Conservation (phyloP, 2,113 vertebrate species). For the Ranitomeya variabilis region DNA sequence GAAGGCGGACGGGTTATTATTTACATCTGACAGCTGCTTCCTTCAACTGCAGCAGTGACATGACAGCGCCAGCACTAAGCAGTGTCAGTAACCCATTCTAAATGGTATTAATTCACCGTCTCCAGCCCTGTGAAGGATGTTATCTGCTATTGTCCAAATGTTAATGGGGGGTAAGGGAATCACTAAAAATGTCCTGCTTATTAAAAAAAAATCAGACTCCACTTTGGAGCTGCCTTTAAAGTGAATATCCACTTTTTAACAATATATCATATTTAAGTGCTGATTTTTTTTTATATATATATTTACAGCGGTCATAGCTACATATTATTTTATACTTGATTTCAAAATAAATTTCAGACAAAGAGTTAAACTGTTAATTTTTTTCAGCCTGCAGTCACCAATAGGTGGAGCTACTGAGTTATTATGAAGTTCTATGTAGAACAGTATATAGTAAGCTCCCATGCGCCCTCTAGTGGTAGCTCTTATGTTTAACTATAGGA, state of each 20-base stretch:
- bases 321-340: too few relatives aligned
- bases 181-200: neutral
- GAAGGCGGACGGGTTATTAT: conserved; percentile 34
- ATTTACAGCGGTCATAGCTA: too few relatives aligned
- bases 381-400: neutral
- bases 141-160: conserved; percentile 4
- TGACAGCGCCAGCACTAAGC: neutral
- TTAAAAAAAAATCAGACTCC: neutral
- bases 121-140: neutral
- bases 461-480: too few relatives aligned
- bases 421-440: neutral
- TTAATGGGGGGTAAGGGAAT: neutral
- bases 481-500: too few relatives aligned
- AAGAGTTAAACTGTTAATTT: too few relatives aligned
- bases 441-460: too few relatives aligned
- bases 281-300: too few relatives aligned
- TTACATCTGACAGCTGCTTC: conserved; percentile 43
- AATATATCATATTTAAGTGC: neutral
- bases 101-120: conserved; percentile 10
- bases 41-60: neutral
- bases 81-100: neutral
- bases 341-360: too few relatives aligned
- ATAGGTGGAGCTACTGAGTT: neutral
- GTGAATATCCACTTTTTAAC: too few relatives aligned
- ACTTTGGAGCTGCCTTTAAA: neutral